Conservation (phyloP, 1,140 invertebrate species). For the Drosophila nikananu region DNA sequence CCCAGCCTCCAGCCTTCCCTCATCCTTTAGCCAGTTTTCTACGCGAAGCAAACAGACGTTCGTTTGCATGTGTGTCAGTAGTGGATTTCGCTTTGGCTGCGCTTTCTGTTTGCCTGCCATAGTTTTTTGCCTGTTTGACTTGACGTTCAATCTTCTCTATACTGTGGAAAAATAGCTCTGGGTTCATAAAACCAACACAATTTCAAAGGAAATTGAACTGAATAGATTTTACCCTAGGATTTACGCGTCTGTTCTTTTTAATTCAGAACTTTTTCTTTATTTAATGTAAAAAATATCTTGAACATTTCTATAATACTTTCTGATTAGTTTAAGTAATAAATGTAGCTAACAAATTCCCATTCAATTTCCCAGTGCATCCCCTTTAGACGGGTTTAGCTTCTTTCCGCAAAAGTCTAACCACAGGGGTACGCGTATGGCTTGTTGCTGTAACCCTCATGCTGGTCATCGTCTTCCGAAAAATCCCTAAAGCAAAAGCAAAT, state of each 20-base stretch:
- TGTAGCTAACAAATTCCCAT: neutral
- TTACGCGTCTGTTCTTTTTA: too few species aligned
- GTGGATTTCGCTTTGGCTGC: constrained; percentile 60
- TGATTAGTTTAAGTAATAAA: neutral
- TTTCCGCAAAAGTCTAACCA: constrained; percentile 1
- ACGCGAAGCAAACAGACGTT: constrained; percentile 14
- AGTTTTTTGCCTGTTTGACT: constrained; percentile 43
- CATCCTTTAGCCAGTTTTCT: constrained; percentile 3
- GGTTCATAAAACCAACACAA: neutral
- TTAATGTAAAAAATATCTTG: neutral
- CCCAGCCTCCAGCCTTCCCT: constrained; percentile 1
- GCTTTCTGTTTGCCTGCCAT: constrained; percentile 51
- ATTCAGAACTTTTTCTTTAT: neutral
- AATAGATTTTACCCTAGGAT: neutral
- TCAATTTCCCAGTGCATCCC: neutral
- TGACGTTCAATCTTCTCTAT: constrained; percentile 39
- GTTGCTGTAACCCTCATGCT: constrained; percentile 14
- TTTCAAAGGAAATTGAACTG: neutral
- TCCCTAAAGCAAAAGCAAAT: constrained; percentile 11
- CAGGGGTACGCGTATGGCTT: neutral
- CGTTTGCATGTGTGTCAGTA: constrained; percentile 72
- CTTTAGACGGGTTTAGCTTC: neutral
- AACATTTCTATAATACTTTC: neutral
- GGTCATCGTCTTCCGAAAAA: constrained; percentile 18
- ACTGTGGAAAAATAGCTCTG: constrained; percentile 9